Evolutionary conservation across 1,140 invertebrate genomes (phyloP).

Genomic region (Drosophila pruinosa): DNA sequence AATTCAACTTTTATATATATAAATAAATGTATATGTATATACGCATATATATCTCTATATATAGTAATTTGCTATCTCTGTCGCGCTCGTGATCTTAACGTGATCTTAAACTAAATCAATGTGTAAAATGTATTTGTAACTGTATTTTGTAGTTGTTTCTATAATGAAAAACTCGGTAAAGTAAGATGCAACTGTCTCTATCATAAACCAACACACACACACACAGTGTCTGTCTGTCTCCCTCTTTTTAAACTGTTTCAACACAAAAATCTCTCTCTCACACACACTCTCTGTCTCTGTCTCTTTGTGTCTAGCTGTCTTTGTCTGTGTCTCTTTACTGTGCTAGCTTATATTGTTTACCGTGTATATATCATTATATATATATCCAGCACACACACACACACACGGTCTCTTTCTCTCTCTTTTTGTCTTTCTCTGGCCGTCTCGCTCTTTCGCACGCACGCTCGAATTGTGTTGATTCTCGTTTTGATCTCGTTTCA

Average conservation of each 20-base stretch:
- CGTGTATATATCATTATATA: slow-evolving; percentile 11
- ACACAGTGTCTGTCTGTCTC: slow-evolving; percentile 27
- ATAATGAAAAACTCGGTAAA: slow-evolving; percentile 7
- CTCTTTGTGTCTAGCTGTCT: slow-evolving; percentile 32
- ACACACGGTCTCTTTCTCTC: neutral
- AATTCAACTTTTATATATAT: slow-evolving; percentile 15
- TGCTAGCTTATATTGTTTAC: slow-evolving; percentile 21
- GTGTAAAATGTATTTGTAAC: slow-evolving; percentile 68
- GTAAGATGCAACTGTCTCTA: slow-evolving; percentile 24
- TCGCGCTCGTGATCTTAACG: slow-evolving; percentile 79
- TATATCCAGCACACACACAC: neutral
- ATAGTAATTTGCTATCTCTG: slow-evolving; percentile 66
- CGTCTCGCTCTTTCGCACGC: slow-evolving; percentile 2
- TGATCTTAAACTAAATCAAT: slow-evolving; percentile 78
- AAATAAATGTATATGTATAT: slow-evolving; percentile 17
- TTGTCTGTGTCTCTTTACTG: slow-evolving; percentile 29
- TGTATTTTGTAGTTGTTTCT: slow-evolving; percentile 69
- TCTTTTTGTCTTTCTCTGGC: neutral
- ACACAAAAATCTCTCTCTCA: slow-evolving; percentile 10
- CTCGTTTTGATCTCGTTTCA: slow-evolving; percentile 11
- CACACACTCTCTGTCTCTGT: slow-evolving; percentile 36
- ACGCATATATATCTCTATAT: slow-evolving; percentile 26
- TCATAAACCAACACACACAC: slow-evolving; percentile 5
- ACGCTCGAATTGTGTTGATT: neutral
- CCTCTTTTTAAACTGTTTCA: slow-evolving; percentile 3